phyloP scores from a whole-genome alignment of 2,888 invertebrate genomes.

The Latrodectus hesperus region DNA sequence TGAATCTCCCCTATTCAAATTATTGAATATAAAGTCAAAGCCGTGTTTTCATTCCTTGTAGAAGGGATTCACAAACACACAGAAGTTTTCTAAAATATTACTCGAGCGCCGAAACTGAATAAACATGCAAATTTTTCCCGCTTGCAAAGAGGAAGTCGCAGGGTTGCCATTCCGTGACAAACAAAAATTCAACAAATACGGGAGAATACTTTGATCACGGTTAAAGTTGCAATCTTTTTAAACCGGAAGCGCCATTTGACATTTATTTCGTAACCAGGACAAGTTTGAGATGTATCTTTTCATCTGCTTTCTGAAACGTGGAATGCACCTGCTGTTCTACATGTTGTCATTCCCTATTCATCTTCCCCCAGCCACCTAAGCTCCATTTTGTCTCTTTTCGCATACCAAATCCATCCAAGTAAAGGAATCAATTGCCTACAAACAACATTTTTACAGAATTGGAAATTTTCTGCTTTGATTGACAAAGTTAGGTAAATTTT shows the following conservation, averaged over 20 bases:
- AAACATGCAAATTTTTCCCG: not conserved
- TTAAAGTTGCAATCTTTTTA: not conserved
- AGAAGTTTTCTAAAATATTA: constrained; percentile 3
- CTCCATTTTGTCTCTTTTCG: too few relatives aligned
- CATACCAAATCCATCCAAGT: not conserved
- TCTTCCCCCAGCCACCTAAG: too few relatives aligned
- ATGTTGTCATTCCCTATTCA: too few relatives aligned
- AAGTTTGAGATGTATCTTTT: not conserved
- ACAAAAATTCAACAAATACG: constrained; percentile 4
- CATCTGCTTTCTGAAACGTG: too few relatives aligned
- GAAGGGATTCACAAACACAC: not conserved
- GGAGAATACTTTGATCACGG: not conserved
- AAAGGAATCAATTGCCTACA: not conserved
- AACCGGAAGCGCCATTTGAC: not conserved
- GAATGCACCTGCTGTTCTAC: too few relatives aligned
- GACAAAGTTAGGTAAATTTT: too few relatives aligned
- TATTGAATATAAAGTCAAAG: constrained; percentile 3
- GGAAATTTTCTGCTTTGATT: not conserved
- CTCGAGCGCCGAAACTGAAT: not conserved
- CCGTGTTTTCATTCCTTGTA: not conserved
- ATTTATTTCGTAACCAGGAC: not conserved
- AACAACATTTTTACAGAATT: not conserved
- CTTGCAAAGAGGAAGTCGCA: not conserved
- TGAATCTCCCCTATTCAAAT: not conserved
- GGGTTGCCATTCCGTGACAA: not conserved